Base-by-base conservation (phyloP, 2,113 vertebrate species). In the Muscicapa adusta region DNA sequence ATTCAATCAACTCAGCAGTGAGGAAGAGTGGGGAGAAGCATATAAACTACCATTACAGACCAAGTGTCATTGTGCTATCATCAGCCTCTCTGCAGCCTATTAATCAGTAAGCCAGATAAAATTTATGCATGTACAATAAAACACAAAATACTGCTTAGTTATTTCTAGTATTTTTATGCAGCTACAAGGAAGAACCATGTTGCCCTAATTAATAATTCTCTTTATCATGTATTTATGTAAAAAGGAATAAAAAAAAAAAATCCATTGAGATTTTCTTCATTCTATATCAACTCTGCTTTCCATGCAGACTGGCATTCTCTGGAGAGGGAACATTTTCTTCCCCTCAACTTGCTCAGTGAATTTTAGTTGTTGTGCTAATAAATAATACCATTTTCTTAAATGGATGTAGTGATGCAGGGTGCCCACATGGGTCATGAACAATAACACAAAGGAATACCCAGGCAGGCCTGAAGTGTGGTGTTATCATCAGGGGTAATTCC, bases 291-390 rank as follows among this genome's bases (percentile, higher is more conserved):
- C 4, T 79, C 42, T 72, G 9, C 13, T 85, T 72, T 91, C 74
- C 12, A 4, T 25, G 43, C 23, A 87, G 50, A 84, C 45, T 68
- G 61, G 7, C 14, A 67, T 33, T 68, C 84, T 78, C 71, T 84
- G n/a, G 57, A 85, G 84, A 91, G 31, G 58, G 10, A 85, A 29
- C 5, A 48, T 77, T 88, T 91, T 86, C 60, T 93, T 24, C 14
- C 43, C 77, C 34, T 93, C 63, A 73, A 20, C 22, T 76, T 95
- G 18, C 40, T 57, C 0, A 1, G 42, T 62, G 38, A 87, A 76
- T 91, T 89, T 94, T 51, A 89, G 29, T 78, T 89, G 79, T 77
- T 85, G 34, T 58, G 47, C 48, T 58, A 91, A 76, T 68, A 95
- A 88, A 93, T 40, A 88, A 42, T 17, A 43, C 7, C 76, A 14